Evolutionary conservation across 2,113 vertebrate genomes (phyloP), one percentile per base, ranked within the genome.

Genomic region (Pongo abelii): DNA sequence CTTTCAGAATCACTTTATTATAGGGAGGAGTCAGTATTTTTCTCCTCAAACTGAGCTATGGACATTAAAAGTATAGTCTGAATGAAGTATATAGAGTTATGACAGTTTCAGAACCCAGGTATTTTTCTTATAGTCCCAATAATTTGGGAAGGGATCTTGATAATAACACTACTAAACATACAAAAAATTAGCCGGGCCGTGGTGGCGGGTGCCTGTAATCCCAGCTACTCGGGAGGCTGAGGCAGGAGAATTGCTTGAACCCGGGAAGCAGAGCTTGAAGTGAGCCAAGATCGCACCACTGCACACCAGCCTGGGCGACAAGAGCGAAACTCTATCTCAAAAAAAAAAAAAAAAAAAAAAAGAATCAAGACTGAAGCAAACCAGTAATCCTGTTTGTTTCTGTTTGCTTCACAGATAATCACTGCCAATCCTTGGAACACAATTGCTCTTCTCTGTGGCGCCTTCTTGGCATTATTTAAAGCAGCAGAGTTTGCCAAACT

Each of bases 391-490:
- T 1, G 32, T 96, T 69, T 84, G 38, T 94, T 86, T 98, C 69
- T 98, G 38, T 98, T 93, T 98, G 40, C 98, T 93, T 94, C 97
- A 92, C 98, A 99, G 99, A 99, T 99, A 5, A 98, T 99, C 98
- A 99, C 99, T 6, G 99, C 99, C 75, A 99, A 99, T 83, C 99
- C 99, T 48, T 99, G 99, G 99, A 99, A 99, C 98, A 99, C 98
- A 55, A 98, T 99, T 0, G 99, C 99, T 61, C 99, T 99, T 59
- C 99, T 99, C 16, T 99, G 99, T 22, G 99, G 99, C 0, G 99
- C 99, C 93, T 99, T 99, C 96, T 98, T 99, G 99, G 99, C 99
- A 52, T 98, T 99, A 70, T 99, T 99, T 98, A 99, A 99, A 98
- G 99, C 99, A 13, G 99, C 99, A 3, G 99, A 99, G 96, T 99